phyloP scores from a whole-genome alignment of 2,888 invertebrate species.

The Nomada fucata region DNA sequence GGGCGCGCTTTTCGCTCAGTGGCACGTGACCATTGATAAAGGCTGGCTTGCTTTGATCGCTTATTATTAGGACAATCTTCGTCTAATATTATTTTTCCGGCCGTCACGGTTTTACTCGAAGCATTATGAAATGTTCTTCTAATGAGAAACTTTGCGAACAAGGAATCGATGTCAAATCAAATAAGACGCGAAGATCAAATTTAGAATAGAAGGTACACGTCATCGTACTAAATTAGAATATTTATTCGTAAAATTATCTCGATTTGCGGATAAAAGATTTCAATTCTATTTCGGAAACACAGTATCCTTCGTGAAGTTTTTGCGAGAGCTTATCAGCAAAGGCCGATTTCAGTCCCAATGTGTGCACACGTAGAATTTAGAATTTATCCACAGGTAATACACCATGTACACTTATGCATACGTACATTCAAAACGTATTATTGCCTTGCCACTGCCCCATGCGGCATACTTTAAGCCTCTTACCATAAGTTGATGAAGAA shows the following conservation, averaged over 20 bases:
- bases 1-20: conserved; percentile 29
- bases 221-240: too few species aligned
- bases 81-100: neutral
- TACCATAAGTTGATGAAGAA: conserved; percentile 17
- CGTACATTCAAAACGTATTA: conserved; percentile 12
- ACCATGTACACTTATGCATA: conserved; percentile 24
- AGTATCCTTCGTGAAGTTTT: neutral
- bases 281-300: neutral
- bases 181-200: too few species aligned
- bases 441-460: conserved; percentile 11
- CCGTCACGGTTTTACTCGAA: neutral
- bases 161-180: too few species aligned
- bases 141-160: too few species aligned
- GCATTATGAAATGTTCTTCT: neutral
- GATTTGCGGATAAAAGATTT: neutral
- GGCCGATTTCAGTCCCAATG: conserved; percentile 47
- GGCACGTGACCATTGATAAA: conserved; percentile 38
- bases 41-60: conserved; percentile 2
- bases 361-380: conserved; percentile 40
- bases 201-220: too few species aligned
- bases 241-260: too few species aligned
- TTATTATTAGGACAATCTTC: conserved; percentile 35
- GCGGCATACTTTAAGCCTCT: conserved; percentile 19
- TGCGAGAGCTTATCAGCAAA: neutral
- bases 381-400: conserved; percentile 44